Conservation (phyloP, 2,113 vertebrate species). For the Philantomba maxwellii region DNA sequence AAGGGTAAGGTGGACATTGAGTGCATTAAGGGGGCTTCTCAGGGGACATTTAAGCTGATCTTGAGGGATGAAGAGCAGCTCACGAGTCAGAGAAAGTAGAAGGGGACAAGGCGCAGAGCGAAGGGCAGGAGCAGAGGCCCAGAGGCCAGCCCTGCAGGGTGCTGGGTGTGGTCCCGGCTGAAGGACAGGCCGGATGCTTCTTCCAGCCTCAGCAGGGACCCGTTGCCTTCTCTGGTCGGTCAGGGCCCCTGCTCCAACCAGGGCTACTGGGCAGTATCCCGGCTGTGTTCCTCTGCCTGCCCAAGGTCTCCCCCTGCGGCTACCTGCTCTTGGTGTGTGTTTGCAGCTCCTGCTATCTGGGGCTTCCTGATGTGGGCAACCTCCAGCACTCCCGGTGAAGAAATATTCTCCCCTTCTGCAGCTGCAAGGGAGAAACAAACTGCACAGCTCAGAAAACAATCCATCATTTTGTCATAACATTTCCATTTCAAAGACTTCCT, state of each 20-base stretch:
- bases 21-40: background rate
- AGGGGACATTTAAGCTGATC: background rate
- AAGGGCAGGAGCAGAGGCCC: background rate
- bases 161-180: fast-evolving
- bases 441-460: slow-evolving; percentile 56
- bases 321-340: fast-evolving
- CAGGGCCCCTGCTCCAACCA: fast-evolving
- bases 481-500: slow-evolving; percentile 70
- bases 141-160: background rate
- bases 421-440: slow-evolving; percentile 39
- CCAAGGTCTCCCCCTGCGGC: fast-evolving
- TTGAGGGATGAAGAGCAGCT: background rate
- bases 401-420: background rate
- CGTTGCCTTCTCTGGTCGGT: background rate
- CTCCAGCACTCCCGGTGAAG: background rate
- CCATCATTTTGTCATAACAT: slow-evolving; percentile 74
- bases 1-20: fast-evolving
- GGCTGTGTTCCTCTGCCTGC: fast-evolving
- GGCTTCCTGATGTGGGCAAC: background rate
- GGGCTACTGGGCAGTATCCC: background rate
- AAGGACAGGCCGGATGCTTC: background rate
- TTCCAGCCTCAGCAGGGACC: background rate
- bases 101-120: background rate
- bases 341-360: fast-evolving
- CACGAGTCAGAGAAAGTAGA: background rate